Evolutionary conservation across 2,113 vertebrate genomes (phyloP).

Genomic region (Ammodramus savannarum): DNA sequence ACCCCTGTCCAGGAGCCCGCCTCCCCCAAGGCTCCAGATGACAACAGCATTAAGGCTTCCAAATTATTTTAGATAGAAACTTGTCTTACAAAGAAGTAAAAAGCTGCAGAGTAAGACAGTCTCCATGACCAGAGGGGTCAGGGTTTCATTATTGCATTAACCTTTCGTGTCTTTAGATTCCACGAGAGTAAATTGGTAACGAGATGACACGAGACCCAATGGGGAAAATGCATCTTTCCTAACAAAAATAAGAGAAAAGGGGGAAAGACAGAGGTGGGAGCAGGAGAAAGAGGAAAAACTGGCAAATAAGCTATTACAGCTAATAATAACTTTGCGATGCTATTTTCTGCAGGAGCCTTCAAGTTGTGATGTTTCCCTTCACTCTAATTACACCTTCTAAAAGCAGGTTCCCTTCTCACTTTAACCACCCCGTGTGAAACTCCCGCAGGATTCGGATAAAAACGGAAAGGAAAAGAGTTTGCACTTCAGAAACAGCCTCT

Average conservation of each 20-base stretch:
- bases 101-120: constrained; percentile 54
- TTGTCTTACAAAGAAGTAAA: constrained; percentile 52
- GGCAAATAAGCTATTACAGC: constrained; percentile 28
- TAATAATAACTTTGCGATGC: constrained; percentile 39
- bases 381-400: constrained; percentile 43
- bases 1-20: neutral
- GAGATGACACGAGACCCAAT: neutral
- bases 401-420: constrained; percentile 49
- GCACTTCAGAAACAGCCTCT: neutral
- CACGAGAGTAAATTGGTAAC: constrained; percentile 53
- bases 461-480: neutral
- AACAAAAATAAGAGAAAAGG: neutral
- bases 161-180: constrained; percentile 63
- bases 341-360: constrained; percentile 50
- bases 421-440: neutral
- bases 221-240: constrained; percentile 36
- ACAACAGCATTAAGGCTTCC: constrained; percentile 43
- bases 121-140: constrained; percentile 54
- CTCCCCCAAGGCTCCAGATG: neutral
- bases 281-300: neutral
- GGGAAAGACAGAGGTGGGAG: neutral
- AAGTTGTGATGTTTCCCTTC: constrained; percentile 38
- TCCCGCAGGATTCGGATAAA: constrained; percentile 5
- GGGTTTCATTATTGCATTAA: constrained; percentile 67
- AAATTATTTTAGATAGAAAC: constrained; percentile 56